Evolutionary conservation across 1,140 invertebrate genomes (phyloP).

Genomic region (Atopsyche davidsoni): DNA sequence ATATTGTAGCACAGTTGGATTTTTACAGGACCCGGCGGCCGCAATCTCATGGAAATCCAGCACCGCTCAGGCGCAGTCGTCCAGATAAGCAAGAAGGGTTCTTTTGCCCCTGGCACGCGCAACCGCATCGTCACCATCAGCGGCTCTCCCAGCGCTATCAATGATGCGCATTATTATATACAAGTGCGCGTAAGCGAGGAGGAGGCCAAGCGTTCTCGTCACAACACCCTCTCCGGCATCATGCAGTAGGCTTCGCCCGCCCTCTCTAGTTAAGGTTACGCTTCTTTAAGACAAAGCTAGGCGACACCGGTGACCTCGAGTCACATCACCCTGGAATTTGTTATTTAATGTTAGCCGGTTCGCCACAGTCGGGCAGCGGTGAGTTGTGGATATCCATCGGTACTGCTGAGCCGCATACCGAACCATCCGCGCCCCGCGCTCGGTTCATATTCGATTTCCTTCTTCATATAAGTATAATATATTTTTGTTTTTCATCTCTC

Average conservation of each 20-base stretch:
- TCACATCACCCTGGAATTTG: too few species aligned
- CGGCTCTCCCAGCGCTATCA: constrained; percentile 80
- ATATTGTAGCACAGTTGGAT: not conserved
- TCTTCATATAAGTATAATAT: not conserved
- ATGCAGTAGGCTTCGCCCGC: constrained; percentile 45
- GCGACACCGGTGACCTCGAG: constrained; percentile 4
- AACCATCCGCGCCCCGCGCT: too few species aligned
- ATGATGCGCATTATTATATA: constrained; percentile 88
- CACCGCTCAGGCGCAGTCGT: constrained; percentile 93
- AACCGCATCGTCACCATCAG: constrained; percentile 96
- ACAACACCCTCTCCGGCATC: constrained; percentile 73
- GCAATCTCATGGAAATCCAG: constrained; percentile 94
- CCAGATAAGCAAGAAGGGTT: constrained; percentile 98
- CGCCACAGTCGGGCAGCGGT: too few species aligned
- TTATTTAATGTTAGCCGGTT: too few species aligned
- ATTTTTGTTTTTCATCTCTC: not conserved
- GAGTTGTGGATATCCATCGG: too few species aligned
- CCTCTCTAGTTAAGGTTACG: too few species aligned
- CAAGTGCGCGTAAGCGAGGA: constrained; percentile 93
- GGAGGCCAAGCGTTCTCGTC: constrained; percentile 86
- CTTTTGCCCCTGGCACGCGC: constrained; percentile 91
- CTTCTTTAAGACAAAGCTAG: constrained; percentile 12
- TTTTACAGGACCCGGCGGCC: constrained; percentile 75
- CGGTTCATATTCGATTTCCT: not conserved
- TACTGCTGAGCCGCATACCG: too few species aligned